These are phyloP conservation scores for Coptodon bakossiorum DNA, from an alignment of 2,113 vertebrate genomes.

Conservation along the genomic window DNA sequence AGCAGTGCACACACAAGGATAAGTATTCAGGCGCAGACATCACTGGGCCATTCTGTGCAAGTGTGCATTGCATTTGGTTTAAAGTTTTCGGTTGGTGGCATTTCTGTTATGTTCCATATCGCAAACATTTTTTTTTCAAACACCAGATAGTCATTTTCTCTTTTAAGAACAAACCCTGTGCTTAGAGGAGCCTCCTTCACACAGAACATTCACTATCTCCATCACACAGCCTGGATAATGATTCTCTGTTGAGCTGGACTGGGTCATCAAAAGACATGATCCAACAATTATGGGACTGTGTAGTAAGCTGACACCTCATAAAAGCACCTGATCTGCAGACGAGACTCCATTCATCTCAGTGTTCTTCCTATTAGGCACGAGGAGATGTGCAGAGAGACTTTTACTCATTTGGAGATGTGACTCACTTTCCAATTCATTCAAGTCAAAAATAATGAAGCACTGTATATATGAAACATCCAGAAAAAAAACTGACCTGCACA, in stretches of 20 bases:
- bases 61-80: conserved; percentile 23
- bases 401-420: conserved; percentile 51
- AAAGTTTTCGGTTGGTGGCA: neutral
- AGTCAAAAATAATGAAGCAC: conserved; percentile 62
- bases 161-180: conserved; percentile 33
- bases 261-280: conserved; percentile 63
- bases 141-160: conserved; percentile 17
- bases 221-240: conserved; percentile 44
- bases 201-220: conserved; percentile 32
- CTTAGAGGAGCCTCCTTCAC: conserved; percentile 17
- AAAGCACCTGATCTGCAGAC: conserved; percentile 60
- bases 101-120: neutral
- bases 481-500: conserved; percentile 12
- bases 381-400: conserved; percentile 43
- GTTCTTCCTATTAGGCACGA: conserved; percentile 51
- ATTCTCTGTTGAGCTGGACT: conserved; percentile 54
- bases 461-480: conserved; percentile 19
- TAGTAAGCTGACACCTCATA: conserved; percentile 54
- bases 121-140: neutral
- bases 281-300: conserved; percentile 59
- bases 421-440: conserved; percentile 55
- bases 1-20: neutral
- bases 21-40: conserved; percentile 39
- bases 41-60: neutral
- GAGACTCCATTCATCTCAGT: conserved; percentile 46